Evolutionary conservation across 2,888 invertebrate species (phyloP).

Genomic region (Cistogaster globosa): DNA sequence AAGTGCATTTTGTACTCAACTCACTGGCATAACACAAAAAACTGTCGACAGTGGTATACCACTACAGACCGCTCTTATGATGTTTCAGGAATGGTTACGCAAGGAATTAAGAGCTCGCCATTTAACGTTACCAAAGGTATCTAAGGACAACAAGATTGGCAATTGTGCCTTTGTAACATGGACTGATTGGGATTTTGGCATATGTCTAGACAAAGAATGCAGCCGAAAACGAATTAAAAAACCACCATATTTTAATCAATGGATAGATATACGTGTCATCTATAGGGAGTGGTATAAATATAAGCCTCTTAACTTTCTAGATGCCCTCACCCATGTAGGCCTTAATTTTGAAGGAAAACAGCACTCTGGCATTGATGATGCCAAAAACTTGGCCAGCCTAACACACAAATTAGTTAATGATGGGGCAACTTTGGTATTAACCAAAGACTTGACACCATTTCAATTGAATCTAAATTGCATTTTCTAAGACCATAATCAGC

Average conservation of each 20-base stretch:
- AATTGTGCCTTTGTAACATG: slow-evolving; percentile 85
- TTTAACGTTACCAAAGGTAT: slow-evolving; percentile 81
- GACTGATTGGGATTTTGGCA: slow-evolving; percentile 87
- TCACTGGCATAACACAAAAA: slow-evolving; percentile 86
- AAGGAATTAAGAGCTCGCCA: slow-evolving; percentile 80
- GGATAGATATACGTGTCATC: slow-evolving; percentile 85
- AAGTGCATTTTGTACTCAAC: slow-evolving; percentile 85
- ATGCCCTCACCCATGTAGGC: slow-evolving; percentile 85
- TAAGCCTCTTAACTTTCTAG: slow-evolving; percentile 83
- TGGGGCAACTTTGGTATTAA: slow-evolving; percentile 84
- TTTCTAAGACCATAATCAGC: slow-evolving; percentile 73
- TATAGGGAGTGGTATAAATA: slow-evolving; percentile 85
- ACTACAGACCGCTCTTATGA: slow-evolving; percentile 83
- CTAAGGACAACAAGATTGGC: slow-evolving; percentile 83
- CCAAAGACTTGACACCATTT: slow-evolving; percentile 83
- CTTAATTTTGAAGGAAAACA: slow-evolving; percentile 85
- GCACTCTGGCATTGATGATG: slow-evolving; percentile 86
- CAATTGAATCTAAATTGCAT: slow-evolving; percentile 80
- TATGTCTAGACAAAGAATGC: slow-evolving; percentile 85
- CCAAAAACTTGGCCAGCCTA: slow-evolving; percentile 85
- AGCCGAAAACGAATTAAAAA: slow-evolving; percentile 85
- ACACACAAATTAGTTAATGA: slow-evolving; percentile 85
- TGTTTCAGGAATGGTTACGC: slow-evolving; percentile 85
- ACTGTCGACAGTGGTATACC: slow-evolving; percentile 84
- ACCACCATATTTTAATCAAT: slow-evolving; percentile 84